Evolutionary conservation across 1,140 invertebrate genomes (phyloP), one percentile per base, ranked within the genome.

Genomic region (Tribolium madens): DNA sequence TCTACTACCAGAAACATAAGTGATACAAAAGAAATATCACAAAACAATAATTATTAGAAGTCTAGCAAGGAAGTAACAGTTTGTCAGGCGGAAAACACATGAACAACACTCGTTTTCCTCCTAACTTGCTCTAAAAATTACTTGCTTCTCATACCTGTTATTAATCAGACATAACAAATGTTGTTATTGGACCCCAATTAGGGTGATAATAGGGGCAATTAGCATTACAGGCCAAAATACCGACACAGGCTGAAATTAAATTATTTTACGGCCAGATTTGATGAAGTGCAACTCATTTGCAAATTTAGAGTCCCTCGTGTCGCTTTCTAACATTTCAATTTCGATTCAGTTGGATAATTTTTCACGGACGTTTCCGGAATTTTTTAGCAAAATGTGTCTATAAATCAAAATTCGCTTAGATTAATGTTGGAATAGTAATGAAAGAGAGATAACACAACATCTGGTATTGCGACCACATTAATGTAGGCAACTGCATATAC

Each of bases 401-500:
- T 42, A 4, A 42, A 42, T 42, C 36, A 42, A 42, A 42, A 10
- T n/a, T 42, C n/a, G 36, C 9, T 42, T 42, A 4, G 36, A 42
- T 17, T 50, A 15, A 14, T 50, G 48, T 17, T 50, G 12, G 48
- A 50, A 12, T 4, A 26, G 6, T n/a, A 42, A 42, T 42, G 36
- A 42, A 42, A 42, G 3, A 42, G 36, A 42, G 36, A 42, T n/a
- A 42, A 36, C 33, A 5, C 1, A n/a, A 2, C 36, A 42, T 42
- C 36, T 42, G 36, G 36, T 31, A 31, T 42, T 26, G 3, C 21
- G 3, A 4, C 3, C 21, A 26, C 21, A 3, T 26, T 42, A 50
- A 17, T 50, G 15, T 50, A 50, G 48, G 48, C 48, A 50, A 50
- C 48, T 50, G n/a, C 15, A 50, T 15, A 50, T 50, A 50, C 48